Conservation (phyloP, 1,140 invertebrate species). For the Zophobas morio region DNA sequence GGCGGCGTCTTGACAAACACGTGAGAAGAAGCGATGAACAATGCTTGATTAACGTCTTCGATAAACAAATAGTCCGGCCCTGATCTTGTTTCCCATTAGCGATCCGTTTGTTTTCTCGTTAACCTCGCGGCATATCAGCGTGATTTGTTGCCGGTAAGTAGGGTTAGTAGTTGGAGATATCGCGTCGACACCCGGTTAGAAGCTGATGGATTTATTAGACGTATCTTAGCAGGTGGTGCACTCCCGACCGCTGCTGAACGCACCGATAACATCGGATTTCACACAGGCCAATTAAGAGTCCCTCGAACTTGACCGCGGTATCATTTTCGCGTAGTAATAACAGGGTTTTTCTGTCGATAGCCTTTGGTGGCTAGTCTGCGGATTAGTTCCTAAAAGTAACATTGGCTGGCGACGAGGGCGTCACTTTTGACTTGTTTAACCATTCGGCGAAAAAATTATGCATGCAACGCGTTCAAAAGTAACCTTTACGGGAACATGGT, state of each 20-base stretch:
- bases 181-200: conserved; percentile 50
- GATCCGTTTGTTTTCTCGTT: conserved; percentile 50
- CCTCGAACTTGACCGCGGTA: conserved; percentile 31
- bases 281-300: conserved; percentile 14
- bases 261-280: conserved; percentile 11
- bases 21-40: background rate
- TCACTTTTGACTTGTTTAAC: too few species aligned
- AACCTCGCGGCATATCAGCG: conserved; percentile 47
- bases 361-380: background rate
- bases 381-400: too few species aligned
- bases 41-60: background rate
- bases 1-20: background rate
- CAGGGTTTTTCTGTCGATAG: background rate
- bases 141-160: conserved; percentile 51
- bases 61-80: background rate
- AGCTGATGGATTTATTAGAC: conserved; percentile 54
- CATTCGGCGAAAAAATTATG: too few species aligned
- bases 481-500: too few species aligned
- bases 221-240: conserved; percentile 46
- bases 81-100: conserved; percentile 36
- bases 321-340: background rate
- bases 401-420: too few species aligned
- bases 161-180: conserved; percentile 48
- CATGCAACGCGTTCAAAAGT: too few species aligned
- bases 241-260: conserved; percentile 14